phyloP scores from a whole-genome alignment of 1,140 invertebrate species.

The Achroia grisella region DNA sequence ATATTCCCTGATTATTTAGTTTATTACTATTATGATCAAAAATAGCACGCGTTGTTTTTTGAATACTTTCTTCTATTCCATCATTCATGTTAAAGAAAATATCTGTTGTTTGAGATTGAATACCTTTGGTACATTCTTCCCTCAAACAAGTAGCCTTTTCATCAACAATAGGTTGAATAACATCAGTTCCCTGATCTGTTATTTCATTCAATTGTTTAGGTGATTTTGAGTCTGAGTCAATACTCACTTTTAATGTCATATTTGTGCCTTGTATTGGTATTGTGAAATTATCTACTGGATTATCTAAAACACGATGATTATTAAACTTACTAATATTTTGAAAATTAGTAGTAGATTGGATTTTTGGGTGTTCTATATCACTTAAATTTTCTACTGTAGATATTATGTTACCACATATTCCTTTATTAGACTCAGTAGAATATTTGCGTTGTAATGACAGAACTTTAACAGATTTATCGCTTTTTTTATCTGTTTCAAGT shows the following conservation, averaged over 20 bases:
- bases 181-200: constrained; percentile 1
- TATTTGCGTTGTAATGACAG: neutral
- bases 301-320: neutral
- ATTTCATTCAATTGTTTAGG: neutral
- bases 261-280: constrained; percentile 58
- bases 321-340: neutral
- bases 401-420: too few relatives aligned
- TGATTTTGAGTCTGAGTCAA: constrained; percentile 22
- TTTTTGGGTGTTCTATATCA: too few relatives aligned
- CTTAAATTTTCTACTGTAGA: too few relatives aligned
- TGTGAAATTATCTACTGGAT: constrained; percentile 27
- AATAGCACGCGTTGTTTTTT: too few relatives aligned
- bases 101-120: constrained; percentile 28
- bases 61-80: neutral
- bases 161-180: neutral
- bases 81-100: constrained; percentile 1
- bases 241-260: constrained; percentile 53
- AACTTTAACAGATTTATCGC: neutral
- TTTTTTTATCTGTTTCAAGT: neutral
- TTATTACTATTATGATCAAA: too few relatives aligned
- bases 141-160: constrained; percentile 33
- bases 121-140: constrained; percentile 47
- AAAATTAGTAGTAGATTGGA: too few relatives aligned
- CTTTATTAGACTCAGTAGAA: neutral
- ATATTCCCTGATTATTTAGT: neutral